Evolutionary conservation across 2,888 invertebrate species (phyloP).

Genomic region (Hoplodrina blanda): DNA sequence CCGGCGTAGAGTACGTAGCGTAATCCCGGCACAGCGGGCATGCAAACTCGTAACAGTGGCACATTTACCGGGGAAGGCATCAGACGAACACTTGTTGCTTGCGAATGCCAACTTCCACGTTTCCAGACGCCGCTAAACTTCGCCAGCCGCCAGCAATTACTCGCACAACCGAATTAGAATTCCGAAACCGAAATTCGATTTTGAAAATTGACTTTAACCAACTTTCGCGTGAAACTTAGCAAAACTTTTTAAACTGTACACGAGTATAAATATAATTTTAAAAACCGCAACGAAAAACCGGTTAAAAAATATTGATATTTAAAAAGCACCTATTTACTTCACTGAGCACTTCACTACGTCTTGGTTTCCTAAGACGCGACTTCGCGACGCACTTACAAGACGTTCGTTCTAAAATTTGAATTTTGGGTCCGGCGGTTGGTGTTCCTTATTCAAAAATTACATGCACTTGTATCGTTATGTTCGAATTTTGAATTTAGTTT

Average conservation of each 20-base stretch:
- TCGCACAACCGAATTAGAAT: conserved; percentile 71
- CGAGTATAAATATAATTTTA: conserved; percentile 55
- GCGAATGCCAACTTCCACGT: conserved; percentile 79
- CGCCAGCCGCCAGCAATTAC: conserved; percentile 77
- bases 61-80: conserved; percentile 89
- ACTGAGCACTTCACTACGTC: conserved; percentile 83
- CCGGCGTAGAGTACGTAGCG: conserved; percentile 74
- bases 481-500: conserved; percentile 50
- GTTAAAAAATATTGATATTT: conserved; percentile 70
- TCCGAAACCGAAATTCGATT: conserved; percentile 66
- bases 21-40: conserved; percentile 85
- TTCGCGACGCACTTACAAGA: conserved; percentile 78
- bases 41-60: conserved; percentile 88
- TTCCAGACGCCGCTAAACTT: conserved; percentile 76
- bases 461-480: conserved; percentile 45
- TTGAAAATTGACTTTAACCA: conserved; percentile 61
- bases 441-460: conserved; percentile 59
- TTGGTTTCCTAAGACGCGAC: conserved; percentile 75
- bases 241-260: conserved; percentile 61
- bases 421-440: conserved; percentile 53
- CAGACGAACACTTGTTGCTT: conserved; percentile 88
- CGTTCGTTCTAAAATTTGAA: conserved; percentile 64
- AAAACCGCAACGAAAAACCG: conserved; percentile 66
- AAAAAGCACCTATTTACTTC: conserved; percentile 79
- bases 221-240: conserved; percentile 55